Percentiles rank a stretch among this genome's conserved stretches.
Evolutionary conservation across 2,113 vertebrate genomes (phyloP).

Genomic region (Phasianus colchicus): DNA sequence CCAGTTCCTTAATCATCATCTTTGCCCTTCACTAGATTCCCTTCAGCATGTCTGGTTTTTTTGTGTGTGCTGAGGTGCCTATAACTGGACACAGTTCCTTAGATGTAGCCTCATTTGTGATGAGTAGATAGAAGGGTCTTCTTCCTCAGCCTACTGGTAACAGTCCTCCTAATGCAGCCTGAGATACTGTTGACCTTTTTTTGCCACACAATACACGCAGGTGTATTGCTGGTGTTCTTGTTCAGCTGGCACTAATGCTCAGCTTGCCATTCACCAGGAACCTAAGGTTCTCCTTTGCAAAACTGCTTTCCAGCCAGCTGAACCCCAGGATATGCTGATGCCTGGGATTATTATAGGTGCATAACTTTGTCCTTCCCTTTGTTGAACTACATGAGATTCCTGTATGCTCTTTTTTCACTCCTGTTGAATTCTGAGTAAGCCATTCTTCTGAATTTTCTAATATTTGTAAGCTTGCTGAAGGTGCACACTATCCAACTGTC

Average conservation of each 20-base stretch:
- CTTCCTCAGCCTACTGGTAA: background rate
- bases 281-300: background rate
- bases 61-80: background rate
- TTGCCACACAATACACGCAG: background rate
- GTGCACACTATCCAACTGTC: background rate
- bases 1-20: background rate
- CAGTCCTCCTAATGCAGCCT: background rate
- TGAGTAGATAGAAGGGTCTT: background rate
- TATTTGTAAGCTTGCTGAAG: background rate
- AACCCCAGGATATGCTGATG: background rate
- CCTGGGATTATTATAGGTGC: background rate
- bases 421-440: background rate
- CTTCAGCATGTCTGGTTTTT: background rate
- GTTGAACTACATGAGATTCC: background rate
- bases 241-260: background rate
- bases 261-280: background rate
- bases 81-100: background rate
- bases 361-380: background rate
- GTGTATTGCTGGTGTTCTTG: background rate
- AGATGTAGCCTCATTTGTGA: background rate
- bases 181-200: background rate
- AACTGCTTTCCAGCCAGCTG: background rate
- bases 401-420: background rate
- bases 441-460: background rate
- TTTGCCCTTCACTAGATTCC: background rate